phyloP scores from a whole-genome alignment of 2,113 vertebrate species.

The Hemicordylus capensis region DNA sequence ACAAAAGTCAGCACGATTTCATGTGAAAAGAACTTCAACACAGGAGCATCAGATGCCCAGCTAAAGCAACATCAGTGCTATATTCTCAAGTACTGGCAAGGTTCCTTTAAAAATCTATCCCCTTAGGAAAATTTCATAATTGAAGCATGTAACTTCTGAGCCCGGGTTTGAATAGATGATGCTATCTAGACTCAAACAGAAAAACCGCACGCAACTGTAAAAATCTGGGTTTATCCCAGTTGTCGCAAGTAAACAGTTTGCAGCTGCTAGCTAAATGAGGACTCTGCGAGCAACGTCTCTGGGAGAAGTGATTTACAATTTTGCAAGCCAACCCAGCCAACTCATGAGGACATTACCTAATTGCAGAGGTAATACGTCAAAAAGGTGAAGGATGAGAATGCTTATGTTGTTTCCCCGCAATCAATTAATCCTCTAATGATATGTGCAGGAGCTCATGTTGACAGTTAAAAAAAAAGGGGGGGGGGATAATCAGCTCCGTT shows the following conservation, averaged over 20 bases:
- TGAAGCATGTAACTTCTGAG: constrained; percentile 55
- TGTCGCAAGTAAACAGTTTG: constrained; percentile 60
- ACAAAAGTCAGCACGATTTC: background rate
- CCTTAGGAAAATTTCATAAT: constrained; percentile 52
- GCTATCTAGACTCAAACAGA: constrained; percentile 52
- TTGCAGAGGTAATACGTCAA: constrained; percentile 38
- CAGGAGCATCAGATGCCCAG: constrained; percentile 20
- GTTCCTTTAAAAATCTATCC: constrained; percentile 49
- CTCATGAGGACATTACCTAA: constrained; percentile 29
- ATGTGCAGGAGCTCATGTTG: constrained; percentile 20
- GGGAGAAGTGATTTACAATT: constrained; percentile 6
- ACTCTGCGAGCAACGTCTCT: constrained; percentile 42
- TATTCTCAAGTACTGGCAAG: constrained; percentile 38
- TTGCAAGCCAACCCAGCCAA: constrained; percentile 22
- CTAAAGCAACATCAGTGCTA: constrained; percentile 33
- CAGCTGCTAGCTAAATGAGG: constrained; percentile 66
- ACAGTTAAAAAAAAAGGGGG: background rate
- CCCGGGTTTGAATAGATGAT: constrained; percentile 34
- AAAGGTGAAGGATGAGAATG: background rate
- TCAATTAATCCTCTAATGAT: background rate
- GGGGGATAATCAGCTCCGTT: constrained; percentile 38
- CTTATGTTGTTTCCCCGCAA: background rate
- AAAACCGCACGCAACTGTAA: constrained; percentile 59
- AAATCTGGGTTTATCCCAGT: constrained; percentile 62
- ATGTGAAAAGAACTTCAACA: constrained; percentile 23